These are phyloP conservation scores for Drosophila kikkawai DNA, from an alignment of 1,140 invertebrate genomes.

Conservation along the genomic window DNA sequence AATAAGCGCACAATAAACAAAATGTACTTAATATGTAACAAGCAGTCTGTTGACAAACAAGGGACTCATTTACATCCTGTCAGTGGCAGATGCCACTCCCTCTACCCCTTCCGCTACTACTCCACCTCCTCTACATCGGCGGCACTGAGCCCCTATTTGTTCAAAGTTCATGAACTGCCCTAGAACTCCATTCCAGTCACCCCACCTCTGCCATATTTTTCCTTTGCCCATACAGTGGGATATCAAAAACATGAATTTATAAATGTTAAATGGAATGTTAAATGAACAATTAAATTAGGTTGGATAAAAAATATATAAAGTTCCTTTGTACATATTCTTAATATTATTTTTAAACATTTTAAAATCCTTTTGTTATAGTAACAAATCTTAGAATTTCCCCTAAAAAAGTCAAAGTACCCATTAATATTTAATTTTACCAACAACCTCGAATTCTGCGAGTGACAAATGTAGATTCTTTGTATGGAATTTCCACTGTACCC, in stretches of 20 bases:
- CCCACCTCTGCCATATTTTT: background rate
- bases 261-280: too few relatives aligned
- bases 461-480: background rate
- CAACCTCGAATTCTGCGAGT: background rate
- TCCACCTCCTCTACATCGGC: background rate
- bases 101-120: background rate
- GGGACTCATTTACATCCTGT: slow-evolving; percentile 73
- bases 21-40: slow-evolving; percentile 74
- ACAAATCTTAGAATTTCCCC: background rate
- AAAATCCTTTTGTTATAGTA: background rate
- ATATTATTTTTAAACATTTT: background rate
- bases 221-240: background rate
- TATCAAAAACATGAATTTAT: too few relatives aligned
- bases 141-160: slow-evolving; percentile 30
- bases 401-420: background rate
- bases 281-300: too few relatives aligned
- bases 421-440: background rate
- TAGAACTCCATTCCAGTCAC: slow-evolving; percentile 3
- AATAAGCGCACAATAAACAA: slow-evolving; percentile 45
- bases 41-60: slow-evolving; percentile 76
- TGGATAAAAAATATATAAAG: too few relatives aligned
- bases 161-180: slow-evolving; percentile 77
- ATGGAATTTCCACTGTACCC: slow-evolving; percentile 9
- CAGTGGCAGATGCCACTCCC: slow-evolving; percentile 39
- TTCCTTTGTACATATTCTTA: background rate